Evolutionary conservation across 2,113 vertebrate species (phyloP).

Genomic region (Pelmatolapia mariae): DNA sequence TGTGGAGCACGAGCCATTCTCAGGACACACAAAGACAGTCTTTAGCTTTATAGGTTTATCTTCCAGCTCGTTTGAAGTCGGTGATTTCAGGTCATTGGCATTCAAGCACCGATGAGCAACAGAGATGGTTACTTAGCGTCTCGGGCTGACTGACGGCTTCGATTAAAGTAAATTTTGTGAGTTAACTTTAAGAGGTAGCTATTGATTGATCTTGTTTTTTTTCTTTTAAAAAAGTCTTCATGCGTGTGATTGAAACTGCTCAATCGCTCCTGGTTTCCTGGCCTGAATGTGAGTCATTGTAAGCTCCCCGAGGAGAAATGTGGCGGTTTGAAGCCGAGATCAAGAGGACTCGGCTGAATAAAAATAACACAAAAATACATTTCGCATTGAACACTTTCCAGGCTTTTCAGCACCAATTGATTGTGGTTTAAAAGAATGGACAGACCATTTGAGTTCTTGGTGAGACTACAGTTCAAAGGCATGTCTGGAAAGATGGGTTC

Average conservation of each 20-base stretch:
- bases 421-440: slow-evolving; percentile 40
- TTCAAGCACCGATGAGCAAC: slow-evolving; percentile 43
- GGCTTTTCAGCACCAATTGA: slow-evolving; percentile 39
- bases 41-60: slow-evolving; percentile 47
- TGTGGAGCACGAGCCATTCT: slow-evolving; percentile 33
- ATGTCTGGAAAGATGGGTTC: slow-evolving; percentile 5
- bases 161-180: slow-evolving; percentile 47
- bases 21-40: slow-evolving; percentile 30
- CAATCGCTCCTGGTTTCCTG: slow-evolving; percentile 48
- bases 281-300: slow-evolving; percentile 32
- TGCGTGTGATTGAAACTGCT: slow-evolving; percentile 54
- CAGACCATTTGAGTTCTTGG: slow-evolving; percentile 11
- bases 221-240: slow-evolving; percentile 23
- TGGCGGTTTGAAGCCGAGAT: slow-evolving; percentile 42
- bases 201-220: slow-evolving; percentile 50
- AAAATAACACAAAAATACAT: slow-evolving; percentile 47
- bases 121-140: slow-evolving; percentile 25
- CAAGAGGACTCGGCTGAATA: slow-evolving; percentile 36
- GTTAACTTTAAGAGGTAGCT: slow-evolving; percentile 50
- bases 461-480: slow-evolving; percentile 24
- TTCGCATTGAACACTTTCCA: slow-evolving; percentile 41
- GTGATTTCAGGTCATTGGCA: slow-evolving; percentile 49
- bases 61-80: slow-evolving; percentile 41
- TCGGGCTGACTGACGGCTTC: slow-evolving; percentile 27
- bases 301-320: slow-evolving; percentile 32